Percentiles rank a stretch among this genome's conserved stretches.
These are phyloP conservation scores for Buceros bicornis DNA, from an alignment of 2,797 vertebrate species.

Conservation along the genomic window DNA sequence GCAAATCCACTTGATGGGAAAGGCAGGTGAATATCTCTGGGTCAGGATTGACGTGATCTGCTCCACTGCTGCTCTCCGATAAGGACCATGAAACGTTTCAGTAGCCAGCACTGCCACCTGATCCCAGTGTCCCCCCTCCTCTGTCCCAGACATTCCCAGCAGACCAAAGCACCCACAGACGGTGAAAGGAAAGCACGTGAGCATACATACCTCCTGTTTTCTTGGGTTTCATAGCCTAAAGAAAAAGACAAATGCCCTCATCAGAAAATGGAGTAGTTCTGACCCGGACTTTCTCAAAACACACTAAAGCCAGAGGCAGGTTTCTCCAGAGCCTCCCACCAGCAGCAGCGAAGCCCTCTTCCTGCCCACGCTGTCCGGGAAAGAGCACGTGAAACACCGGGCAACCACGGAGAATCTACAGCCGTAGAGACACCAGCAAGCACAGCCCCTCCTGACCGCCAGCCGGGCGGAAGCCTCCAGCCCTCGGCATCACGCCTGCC, in stretches of 20 bases:
- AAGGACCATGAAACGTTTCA: too few species aligned
- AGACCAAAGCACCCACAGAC: fast-evolving
- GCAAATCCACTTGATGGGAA: not conserved
- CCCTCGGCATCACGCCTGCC: not conserved
- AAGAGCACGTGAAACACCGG: fast-evolving
- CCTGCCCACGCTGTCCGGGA: fast-evolving
- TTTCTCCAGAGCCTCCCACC: not conserved
- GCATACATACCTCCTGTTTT: conserved; percentile 82
- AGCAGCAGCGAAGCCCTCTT: not conserved
- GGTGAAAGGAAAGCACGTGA: fast-evolving
- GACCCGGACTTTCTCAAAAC: not conserved
- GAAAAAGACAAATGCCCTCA: not conserved
- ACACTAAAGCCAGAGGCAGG: too few species aligned
- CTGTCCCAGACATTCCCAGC: not conserved
- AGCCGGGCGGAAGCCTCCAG: not conserved
- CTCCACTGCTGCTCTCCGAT: not conserved
- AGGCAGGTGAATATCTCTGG: not conserved
- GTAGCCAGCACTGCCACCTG: not conserved
- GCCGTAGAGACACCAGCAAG: not conserved
- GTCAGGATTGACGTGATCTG: fast-evolving
- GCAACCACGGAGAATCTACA: not conserved
- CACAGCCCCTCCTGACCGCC: not conserved
- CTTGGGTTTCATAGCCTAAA: conserved; percentile 82
- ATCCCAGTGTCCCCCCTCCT: not conserved
- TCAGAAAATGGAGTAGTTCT: not conserved